Evolutionary conservation across 2,113 vertebrate species (phyloP), one percentile per base, ranked within the genome.

Genomic region (Oncorhynchus masou): DNA sequence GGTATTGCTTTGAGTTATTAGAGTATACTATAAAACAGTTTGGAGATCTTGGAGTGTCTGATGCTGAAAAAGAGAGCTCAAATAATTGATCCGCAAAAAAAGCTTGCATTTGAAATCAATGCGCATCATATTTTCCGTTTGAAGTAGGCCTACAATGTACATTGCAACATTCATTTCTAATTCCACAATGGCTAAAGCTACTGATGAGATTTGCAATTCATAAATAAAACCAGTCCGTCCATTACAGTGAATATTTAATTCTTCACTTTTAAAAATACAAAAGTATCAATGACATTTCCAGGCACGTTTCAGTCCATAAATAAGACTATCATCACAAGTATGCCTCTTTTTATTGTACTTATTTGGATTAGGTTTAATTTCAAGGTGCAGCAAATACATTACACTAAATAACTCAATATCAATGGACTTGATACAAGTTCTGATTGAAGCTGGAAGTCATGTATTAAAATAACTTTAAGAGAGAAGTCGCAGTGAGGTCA

Each of bases 221-320:
- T 54, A 62, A 9, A 62, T 24, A 1, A 45, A 62, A 62, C n/a
- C n/a, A 54, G 39, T 45, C 49, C 16, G 16, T 54, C 51, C 49
- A 51, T 54, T 54, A 19, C 16, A 54, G 2, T 54, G 51, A 19
- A 29, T 29, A 15, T 29, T 15, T 68, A 8, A 31, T 11, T 39
- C 19, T 34, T 68, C 31, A 67, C 5, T 68, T 68, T 68, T 20
- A 68, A 45, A 68, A 68, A 68, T 68, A 29, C 67, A 68, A 68
- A n/a, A 31, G 31, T n/a, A 68, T 68, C 5, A 62, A 68, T 68
- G 3, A 66, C 15, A 27, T 27, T 27, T 66, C 3, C 20, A 34
- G 7, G 39, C 13, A 68, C 13, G 1, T 66, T 31, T 68, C 67
- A 39, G 67, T 39, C 31, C 19, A 68, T 68, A 39, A 20, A 68